Evolutionary conservation across 2,797 vertebrate species (phyloP), one percentile per base, ranked within the genome.

Genomic region (Petrocephalus sullivani): DNA sequence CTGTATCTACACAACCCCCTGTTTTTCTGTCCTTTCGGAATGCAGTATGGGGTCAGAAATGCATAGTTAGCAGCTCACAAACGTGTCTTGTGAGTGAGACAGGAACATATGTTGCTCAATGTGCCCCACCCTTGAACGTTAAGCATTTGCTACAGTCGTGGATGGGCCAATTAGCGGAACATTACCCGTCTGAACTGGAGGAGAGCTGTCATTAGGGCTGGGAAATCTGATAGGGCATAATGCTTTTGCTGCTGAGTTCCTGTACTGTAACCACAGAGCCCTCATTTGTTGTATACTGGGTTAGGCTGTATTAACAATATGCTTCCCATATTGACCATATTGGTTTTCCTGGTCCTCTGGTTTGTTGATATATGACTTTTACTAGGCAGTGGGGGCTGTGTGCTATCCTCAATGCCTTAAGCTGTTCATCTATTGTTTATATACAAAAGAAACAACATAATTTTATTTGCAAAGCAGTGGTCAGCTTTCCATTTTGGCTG

Each of bases 1-100:
- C 58, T 37, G 9, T n/a, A 23, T 67, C 85, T 71, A 49, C 75
- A 49, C 37, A 1, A 37, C 67, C 33, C 88, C 12, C 88, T 53
- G 28, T 87, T 87, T 78, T 87, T 87, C 88, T 71, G 61, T 41
- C 14, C 23, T 37, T 67, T 87, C 41, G 46, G 75, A 87, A 49
- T 82, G 57, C 58, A 67, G 85, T 57, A 10, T 10, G 64, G 67
- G 84, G 71, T 67, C 88, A 88, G 46, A n/a, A 85, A 75, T 16
- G 51, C 60, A 14, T 60, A 64, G 81, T 85, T 6, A 83, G 57
- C 67, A 23, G 71, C 16, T 12, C 33, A 28, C 9, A 78, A 57
- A 64, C 88, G 33, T 58, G 21, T 56, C 60, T 57, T 37, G 53
- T 57, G 28, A 23, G 10, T 23, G 53, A 41, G 33, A 33, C 16